Base-by-base conservation (phyloP, 2,113 vertebrate genomes). In the Cervus canadensis region DNA sequence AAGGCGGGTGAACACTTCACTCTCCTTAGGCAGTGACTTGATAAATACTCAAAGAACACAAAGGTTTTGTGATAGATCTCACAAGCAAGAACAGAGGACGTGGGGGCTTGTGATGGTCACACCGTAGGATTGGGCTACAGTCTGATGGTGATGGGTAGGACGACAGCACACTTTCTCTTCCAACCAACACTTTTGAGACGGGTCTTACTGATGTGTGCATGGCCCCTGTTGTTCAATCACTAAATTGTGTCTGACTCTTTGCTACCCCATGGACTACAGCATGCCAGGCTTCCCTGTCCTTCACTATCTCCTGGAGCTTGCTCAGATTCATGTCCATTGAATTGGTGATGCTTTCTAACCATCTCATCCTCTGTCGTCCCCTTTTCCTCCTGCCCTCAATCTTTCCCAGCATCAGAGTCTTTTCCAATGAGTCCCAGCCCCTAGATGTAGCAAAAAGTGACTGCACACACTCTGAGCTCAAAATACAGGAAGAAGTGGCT, bases 171-270 rank as follows among this genome's bases (percentile, higher is more conserved):
- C 59, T 64, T 74, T 21, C 60, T 56, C 0, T 26, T 23, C 10
- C 36, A 19, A 25, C 21, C 2, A 26, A 33, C 2, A 5, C 2
- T 0, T 1, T 15, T 85, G 52, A 71, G 45, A 50, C 1, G 6
- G 15, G 45, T 17, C 4, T 17, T 40, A 2, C 1, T 64, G 54
- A 17, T 9, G 28, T 43, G 40, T 23, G 15, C 1, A 5, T 5
- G 23, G 33, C 48, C 21, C 25, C 19, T 74, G 21, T 74, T 74
- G 11, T 40, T 74, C 10, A 13, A 21, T 74, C 36, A 40, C 36
- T 74, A 12, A 40, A 74, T 74, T 1, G 0, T 25, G 21, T 74
- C 19, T 23, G 36, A 74, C 36, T 74, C 67, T 74, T 74, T 74
- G 67, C 0, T 0, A 40, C 36, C 67, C n/a, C 36, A 25, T 40